Evolutionary conservation across 2,113 vertebrate genomes (phyloP), one percentile per base, ranked within the genome.

Genomic region (Rhynchomys soricoides): DNA sequence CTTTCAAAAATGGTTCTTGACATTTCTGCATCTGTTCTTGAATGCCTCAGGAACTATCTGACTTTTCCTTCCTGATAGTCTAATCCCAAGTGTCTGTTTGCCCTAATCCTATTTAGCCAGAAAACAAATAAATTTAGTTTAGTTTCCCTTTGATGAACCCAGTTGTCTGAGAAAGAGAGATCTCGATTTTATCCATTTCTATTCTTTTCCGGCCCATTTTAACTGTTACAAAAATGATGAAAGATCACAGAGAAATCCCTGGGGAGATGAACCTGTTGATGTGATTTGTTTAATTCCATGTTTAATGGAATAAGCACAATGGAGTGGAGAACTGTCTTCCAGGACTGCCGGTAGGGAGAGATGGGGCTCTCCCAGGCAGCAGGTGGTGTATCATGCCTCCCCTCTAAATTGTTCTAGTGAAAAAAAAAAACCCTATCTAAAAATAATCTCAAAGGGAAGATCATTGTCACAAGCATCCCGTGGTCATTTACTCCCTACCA

Each of bases 21-120:
- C 90, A 92, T 92, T 95, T 91, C 50, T 92, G 50, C 40, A 17
- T 86, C 55, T 90, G 74, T 71, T 85, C 97, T 93, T 85, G 34
- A 94, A 73, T 94, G 81, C 88, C 90, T 55, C 31, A 21, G 79
- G n/a, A 86, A 66, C 89, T 74, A 77, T 82, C 82, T 62, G 79
- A 78, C 62, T 85, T 96, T 89, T 92, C 37, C n/a, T 94, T 83
- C 85, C 21, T 70, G 22, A 66, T 73, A 59, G 43, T 83, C 26
- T 57, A 59, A 71, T 81, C 5, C 34, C 4, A 85, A 43, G 3
- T 95, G 45, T 77, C 55, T 91, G 7, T 92, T 91, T 92, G 50
- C 34, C 31, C 37, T 78, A 34, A 16, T 93, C 50, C 37, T 94
- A 11, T 87, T 94, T 94, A 94, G 77, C 22, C 26, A 94, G 37